These are phyloP conservation scores for Cettia cetti DNA, from an alignment of 2,113 vertebrate species.

Conservation along the genomic window DNA sequence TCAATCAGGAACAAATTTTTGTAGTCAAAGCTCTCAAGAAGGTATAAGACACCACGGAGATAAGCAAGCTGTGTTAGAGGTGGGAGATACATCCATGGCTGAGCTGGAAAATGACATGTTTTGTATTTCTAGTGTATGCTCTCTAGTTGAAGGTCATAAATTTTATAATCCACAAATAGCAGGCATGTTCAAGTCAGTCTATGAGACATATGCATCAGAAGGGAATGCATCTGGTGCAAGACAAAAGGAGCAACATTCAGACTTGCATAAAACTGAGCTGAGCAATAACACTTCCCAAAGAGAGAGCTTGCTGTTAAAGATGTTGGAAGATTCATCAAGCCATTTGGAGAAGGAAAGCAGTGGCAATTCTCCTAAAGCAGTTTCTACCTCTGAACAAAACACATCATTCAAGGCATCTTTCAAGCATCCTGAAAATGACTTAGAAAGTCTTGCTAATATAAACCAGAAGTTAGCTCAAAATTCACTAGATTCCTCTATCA, in stretches of 20 bases:
- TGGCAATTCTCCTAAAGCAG: not conserved
- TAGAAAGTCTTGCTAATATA: not conserved
- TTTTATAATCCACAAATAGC: conserved; percentile 78
- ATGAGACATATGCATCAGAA: not conserved
- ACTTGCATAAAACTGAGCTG: not conserved
- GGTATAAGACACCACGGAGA: not conserved
- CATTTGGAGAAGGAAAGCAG: not conserved
- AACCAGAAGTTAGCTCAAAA: not conserved
- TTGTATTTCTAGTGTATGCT: conserved; percentile 74
- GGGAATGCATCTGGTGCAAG: not conserved
- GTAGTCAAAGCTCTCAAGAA: not conserved
- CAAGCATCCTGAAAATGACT: not conserved
- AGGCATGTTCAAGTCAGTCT: conserved; percentile 63
- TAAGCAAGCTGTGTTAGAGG: not conserved
- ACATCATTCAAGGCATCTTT: not conserved
- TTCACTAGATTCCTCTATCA: not conserved
- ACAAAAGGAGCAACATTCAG: not conserved
- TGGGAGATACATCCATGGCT: not conserved
- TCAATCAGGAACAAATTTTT: not conserved
- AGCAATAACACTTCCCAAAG: not conserved
- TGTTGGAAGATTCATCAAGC: not conserved
- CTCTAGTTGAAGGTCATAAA: conserved; percentile 73
- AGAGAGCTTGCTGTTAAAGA: not conserved
- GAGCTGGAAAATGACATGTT: conserved; percentile 16
- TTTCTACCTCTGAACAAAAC: not conserved